Conservation (phyloP, 1,140 invertebrate species). For the Pectinophora gossypiella region DNA sequence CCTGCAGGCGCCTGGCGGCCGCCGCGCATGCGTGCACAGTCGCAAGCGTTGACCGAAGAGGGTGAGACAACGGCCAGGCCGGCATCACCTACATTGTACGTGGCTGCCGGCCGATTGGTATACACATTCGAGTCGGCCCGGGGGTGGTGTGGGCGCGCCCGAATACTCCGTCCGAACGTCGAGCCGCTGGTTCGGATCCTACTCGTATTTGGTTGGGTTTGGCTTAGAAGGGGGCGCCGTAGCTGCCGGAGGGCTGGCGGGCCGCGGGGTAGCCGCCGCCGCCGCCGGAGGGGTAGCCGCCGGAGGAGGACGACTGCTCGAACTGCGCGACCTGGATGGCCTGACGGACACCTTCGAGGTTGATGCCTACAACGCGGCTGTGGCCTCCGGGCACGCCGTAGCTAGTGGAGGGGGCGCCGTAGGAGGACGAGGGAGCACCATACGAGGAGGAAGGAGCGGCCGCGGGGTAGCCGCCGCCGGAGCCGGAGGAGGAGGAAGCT, state of each 20-base stretch:
- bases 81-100: slow-evolving; percentile 69
- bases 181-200: neutral
- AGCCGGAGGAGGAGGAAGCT: slow-evolving; percentile 67
- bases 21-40: slow-evolving; percentile 66
- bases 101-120: slow-evolving; percentile 40
- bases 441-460: slow-evolving; percentile 78
- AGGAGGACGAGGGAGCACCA: slow-evolving; percentile 78
- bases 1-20: slow-evolving; percentile 18
- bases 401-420: slow-evolving; percentile 77
- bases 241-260: slow-evolving; percentile 74
- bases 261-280: slow-evolving; percentile 70
- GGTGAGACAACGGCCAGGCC: slow-evolving; percentile 35
- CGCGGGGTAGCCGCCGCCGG: slow-evolving; percentile 69
- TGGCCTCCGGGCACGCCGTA: slow-evolving; percentile 78
- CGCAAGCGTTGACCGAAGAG: slow-evolving; percentile 57
- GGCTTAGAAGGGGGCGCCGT: slow-evolving; percentile 76
- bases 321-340: slow-evolving; percentile 86
- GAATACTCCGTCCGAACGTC: slow-evolving; percentile 35
- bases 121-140: slow-evolving; percentile 44
- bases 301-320: slow-evolving; percentile 72
- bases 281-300: slow-evolving; percentile 77
- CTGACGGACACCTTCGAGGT: slow-evolving; percentile 85
- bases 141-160: slow-evolving; percentile 34
- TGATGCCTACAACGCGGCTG: slow-evolving; percentile 83
- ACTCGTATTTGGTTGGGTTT: slow-evolving; percentile 21